A percentile compares a stretch with the other conserved stretches of the same genome.
Evolutionary conservation across 2,797 vertebrate genomes (phyloP).

Genomic region (Chaunax sp.): DNA sequence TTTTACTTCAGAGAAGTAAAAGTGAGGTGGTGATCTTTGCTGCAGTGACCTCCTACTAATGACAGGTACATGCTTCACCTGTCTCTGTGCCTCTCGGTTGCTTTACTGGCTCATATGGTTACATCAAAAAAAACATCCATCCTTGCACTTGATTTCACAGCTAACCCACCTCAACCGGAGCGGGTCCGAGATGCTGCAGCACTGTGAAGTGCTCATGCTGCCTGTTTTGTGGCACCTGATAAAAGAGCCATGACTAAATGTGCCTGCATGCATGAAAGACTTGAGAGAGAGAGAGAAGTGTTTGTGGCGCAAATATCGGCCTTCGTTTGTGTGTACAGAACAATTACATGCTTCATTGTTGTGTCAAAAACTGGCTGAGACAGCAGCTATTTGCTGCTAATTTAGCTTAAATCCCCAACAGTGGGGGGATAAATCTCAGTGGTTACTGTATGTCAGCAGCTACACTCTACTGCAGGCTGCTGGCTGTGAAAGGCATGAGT

Average conservation of each 20-base stretch:
- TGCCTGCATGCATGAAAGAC: conserved; percentile 61
- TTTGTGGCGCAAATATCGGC: conserved; percentile 62
- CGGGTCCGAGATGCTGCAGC: conserved; percentile 40
- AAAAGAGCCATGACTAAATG: conserved; percentile 61
- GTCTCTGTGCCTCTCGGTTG: conserved; percentile 7
- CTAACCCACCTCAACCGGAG: conserved; percentile 41
- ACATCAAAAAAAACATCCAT: conserved; percentile 4
- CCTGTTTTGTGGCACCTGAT: conserved; percentile 57
- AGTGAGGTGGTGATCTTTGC: conserved; percentile 9
- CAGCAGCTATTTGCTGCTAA: conserved; percentile 57
- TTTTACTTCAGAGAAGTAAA: conserved; percentile 3
- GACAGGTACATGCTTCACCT: conserved; percentile 27
- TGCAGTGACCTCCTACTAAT: conserved; percentile 14
- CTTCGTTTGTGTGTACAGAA: conserved; percentile 55
- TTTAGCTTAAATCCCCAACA: conserved; percentile 48
- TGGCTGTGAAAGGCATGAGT: background rate
- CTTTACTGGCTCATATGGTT: conserved; percentile 17
- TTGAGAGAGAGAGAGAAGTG: conserved; percentile 41
- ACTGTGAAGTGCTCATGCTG: conserved; percentile 46
- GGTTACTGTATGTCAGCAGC: conserved; percentile 45
- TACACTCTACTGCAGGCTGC: conserved; percentile 9
- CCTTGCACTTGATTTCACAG: conserved; percentile 40
- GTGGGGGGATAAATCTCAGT: conserved; percentile 28
- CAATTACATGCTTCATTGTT: conserved; percentile 71
- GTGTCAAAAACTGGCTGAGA: conserved; percentile 53